A percentile compares a stretch with the other conserved stretches of the same genome.
Evolutionary conservation across 2,888 invertebrate species (phyloP).

Genomic region (Eupithecia vulgata): DNA sequence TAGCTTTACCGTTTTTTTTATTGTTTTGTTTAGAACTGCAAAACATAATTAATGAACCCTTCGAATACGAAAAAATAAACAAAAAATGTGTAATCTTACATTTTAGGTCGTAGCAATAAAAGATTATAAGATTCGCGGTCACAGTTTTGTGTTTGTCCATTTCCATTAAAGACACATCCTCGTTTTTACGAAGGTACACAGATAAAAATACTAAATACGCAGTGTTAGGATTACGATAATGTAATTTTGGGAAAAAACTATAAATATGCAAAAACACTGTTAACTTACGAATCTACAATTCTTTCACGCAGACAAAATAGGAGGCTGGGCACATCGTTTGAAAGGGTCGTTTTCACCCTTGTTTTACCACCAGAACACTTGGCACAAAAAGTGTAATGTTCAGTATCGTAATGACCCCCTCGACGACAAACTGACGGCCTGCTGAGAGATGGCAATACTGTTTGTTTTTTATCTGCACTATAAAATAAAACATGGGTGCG

Average conservation of each 20-base stretch:
- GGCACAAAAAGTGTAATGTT: slow-evolving; percentile 83
- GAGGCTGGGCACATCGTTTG: slow-evolving; percentile 74
- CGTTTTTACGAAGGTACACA: background rate
- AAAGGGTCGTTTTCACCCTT: slow-evolving; percentile 83
- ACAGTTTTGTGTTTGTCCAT: background rate
- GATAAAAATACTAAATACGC: background rate
- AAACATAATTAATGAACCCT: background rate
- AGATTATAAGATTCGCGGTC: background rate
- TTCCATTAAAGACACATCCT: background rate
- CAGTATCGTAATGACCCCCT: slow-evolving; percentile 82
- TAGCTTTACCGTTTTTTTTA: background rate
- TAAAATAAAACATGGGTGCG: slow-evolving; percentile 19
- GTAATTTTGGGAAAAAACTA: background rate
- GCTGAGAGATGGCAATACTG: slow-evolving; percentile 67
- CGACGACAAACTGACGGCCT: slow-evolving; percentile 69
- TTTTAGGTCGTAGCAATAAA: background rate
- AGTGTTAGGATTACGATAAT: background rate
- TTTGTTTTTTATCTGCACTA: slow-evolving; percentile 48
- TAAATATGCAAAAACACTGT: background rate
- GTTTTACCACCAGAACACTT: slow-evolving; percentile 82
- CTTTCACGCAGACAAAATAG: slow-evolving; percentile 71
- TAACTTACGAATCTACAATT: too few relatives aligned
- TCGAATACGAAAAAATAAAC: background rate
- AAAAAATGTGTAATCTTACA: background rate
- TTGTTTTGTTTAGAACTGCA: background rate